Conservation (phyloP, 2,888 invertebrate genomes). For the Augochlorella aurata region DNA sequence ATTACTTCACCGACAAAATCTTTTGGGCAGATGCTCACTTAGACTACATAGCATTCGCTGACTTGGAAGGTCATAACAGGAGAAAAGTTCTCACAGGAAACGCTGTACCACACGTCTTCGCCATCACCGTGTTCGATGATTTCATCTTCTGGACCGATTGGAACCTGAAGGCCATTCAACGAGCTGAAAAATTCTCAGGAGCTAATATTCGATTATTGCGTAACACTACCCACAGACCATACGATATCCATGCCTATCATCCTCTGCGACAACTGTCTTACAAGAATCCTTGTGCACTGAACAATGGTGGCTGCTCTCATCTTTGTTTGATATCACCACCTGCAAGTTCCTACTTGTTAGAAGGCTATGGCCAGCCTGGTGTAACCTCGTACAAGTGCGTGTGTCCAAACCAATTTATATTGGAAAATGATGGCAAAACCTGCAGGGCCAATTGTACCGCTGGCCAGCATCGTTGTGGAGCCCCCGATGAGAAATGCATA, state of each 20-base stretch:
- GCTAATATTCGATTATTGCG: conserved; percentile 88
- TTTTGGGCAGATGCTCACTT: conserved; percentile 99
- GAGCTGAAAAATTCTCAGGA: conserved; percentile 96
- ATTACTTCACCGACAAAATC: conserved; percentile 96
- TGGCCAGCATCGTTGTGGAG: conserved; percentile 91
- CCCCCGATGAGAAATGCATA: conserved; percentile 88
- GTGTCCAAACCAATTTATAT: conserved; percentile 97
- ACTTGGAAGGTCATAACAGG: conserved; percentile 94
- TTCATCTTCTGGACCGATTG: conserved; percentile 98
- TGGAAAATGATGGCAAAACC: conserved; percentile 91
- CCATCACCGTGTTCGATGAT: conserved; percentile 96
- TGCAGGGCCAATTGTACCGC: conserved; percentile 97
- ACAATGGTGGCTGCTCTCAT: conserved; percentile 98
- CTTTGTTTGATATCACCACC: conserved; percentile 95
- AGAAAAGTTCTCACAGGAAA: conserved; percentile 91
- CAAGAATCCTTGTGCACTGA: conserved; percentile 93
- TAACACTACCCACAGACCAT: conserved; percentile 97
- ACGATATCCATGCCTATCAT: conserved; percentile 96
- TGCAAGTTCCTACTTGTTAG: conserved; percentile 89
- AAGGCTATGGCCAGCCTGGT: conserved; percentile 91
- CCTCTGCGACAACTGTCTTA: conserved; percentile 93
- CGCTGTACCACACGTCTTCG: conserved; percentile 97
- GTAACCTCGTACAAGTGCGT: conserved; percentile 92
- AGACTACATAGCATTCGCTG: conserved; percentile 97
- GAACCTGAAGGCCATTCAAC: conserved; percentile 96